Base-by-base conservation (phyloP, 2,113 vertebrate genomes). In the Herpailurus yagouaroundi region DNA sequence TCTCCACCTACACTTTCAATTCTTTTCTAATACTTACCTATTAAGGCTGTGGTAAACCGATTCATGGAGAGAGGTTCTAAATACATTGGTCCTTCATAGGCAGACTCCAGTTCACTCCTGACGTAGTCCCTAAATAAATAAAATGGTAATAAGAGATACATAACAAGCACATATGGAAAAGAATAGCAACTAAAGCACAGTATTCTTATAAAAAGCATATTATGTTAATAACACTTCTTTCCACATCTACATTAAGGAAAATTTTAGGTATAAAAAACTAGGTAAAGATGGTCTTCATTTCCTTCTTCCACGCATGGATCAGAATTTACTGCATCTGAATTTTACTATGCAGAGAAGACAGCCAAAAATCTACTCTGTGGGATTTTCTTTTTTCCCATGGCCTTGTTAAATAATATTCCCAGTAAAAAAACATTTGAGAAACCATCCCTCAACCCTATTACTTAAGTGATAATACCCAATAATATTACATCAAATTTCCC, bases 1-100 rank as follows among this genome's bases (percentile, higher is more conserved):
- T 55, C 85, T 41, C 83, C 38, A 92, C 3, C 14, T 71, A 86
- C 3, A 83, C 1, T 93, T 73, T 73, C 66, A 88, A 81, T 66
- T 95, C 31, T 52, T 80, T 69, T 81, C 87, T 41, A 66, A 71
- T 90, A 98, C 98, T 98, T 99, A 99, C 99, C 99, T 96, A 99
- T 99, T 97, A 99, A 99, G 82, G 99, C 99, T 81, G 99, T 99
- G 98, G 99, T 99, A 98, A 99, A 99, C 95, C 99, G 99, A 98
- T 99, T 99, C 99, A 99, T 99, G 25, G 99, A 99, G 15, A 99
- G 99, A 85, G 99, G 99, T 96, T 99, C 99, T 98, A 99, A 98
- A 96, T 99, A 99, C 98, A 99, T 99, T 27, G 99, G 99, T 93
- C 99, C 99, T 99, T 99, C 99, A 77, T 99, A 99, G 89, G 99